These are phyloP conservation scores for mouse (Mus musculus) DNA, from an alignment of 2,113 vertebrate species.

Conservation along the genomic window DNA sequence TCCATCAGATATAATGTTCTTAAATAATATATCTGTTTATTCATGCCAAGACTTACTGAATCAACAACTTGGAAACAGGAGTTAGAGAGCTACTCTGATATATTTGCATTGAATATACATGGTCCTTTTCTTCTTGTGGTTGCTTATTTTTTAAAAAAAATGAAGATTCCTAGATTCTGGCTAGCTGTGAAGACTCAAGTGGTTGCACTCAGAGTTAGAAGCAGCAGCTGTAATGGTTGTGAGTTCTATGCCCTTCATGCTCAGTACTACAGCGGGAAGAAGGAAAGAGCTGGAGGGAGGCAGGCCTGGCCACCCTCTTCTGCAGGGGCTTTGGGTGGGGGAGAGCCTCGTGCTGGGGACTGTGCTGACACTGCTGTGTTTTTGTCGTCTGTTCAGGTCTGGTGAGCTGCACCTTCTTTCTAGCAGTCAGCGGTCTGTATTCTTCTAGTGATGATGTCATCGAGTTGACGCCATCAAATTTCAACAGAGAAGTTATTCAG, in stretches of 20 bases:
- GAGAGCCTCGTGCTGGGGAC: rapidly evolving
- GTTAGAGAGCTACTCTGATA: neutral
- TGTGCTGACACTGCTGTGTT: neutral
- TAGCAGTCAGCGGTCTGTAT: constrained; percentile 91
- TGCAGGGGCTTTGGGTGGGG: neutral
- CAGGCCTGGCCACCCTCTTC: rapidly evolving
- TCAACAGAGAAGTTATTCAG: constrained; percentile 96
- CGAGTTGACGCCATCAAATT: constrained; percentile 94
- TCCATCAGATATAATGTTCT: neutral
- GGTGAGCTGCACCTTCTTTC: constrained; percentile 90
- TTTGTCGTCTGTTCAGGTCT: constrained; percentile 87
- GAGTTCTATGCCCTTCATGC: neutral
- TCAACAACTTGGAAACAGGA: neutral
- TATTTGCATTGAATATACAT: rapidly evolving
- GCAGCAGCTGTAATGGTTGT: neutral
- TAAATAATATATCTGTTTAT: neutral
- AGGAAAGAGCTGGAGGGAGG: rapidly evolving
- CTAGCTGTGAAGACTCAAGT: neutral
- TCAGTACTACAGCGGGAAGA: neutral
- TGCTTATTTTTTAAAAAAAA: neutral
- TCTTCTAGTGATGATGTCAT: constrained; percentile 94
- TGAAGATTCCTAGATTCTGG: neutral
- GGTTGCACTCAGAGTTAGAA: neutral
- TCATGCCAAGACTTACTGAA: neutral
- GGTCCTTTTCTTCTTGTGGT: neutral